Evolutionary conservation across 2,888 invertebrate genomes (phyloP), one percentile per base, ranked within the genome.

Genomic region (Himalopsyche anomala): DNA sequence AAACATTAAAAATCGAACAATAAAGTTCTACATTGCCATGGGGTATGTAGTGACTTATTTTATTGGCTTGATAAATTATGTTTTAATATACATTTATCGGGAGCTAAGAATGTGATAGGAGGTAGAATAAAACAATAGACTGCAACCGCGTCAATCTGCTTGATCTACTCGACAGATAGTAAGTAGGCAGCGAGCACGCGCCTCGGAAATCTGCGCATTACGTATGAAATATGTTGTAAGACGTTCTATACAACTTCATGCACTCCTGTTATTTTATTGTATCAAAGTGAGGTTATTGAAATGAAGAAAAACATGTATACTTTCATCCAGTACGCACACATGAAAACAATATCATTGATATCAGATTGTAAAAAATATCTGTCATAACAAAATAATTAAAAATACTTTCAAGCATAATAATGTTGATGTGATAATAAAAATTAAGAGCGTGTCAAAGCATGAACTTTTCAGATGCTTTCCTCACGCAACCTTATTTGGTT

Each of bases 1-100:
- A 8, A 42, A 38, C 80, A 80, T 80, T 80, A 40, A 42, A 62
- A 62, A 19, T 62, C 0, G 19, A 6, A 9, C n/a, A 62, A 62
- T 62, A 81, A 81, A 81, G n/a, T 15, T 36, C 6, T 42, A 38
- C 17, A 17, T 15, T 5, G 55, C 82, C 82, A 45, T 28, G 19
- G 69, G 87, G 80, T 62, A 86, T 51, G 80, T 81, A 86, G 80
- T 84, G 85, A 85, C 82, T 84, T 85, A 83, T 83, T 85, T 83
- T 85, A 85, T 85, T 85, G 28, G 85, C 54, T 81, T 88, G 88
- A 88, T 88, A 87, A 88, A 87, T 88, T 88, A 86, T 84, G 82
- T 81, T 88, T 87, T 88, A 87, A 88, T 88, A 87, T 84, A 81
- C 86, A 83, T 87, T 86, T 88, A 87, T 85, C 87, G 84, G 86